A percentile compares a stretch with the other conserved stretches of the same genome.
Evolutionary conservation across 2,113 vertebrate genomes (phyloP).

Genomic region (Lonchura striata): DNA sequence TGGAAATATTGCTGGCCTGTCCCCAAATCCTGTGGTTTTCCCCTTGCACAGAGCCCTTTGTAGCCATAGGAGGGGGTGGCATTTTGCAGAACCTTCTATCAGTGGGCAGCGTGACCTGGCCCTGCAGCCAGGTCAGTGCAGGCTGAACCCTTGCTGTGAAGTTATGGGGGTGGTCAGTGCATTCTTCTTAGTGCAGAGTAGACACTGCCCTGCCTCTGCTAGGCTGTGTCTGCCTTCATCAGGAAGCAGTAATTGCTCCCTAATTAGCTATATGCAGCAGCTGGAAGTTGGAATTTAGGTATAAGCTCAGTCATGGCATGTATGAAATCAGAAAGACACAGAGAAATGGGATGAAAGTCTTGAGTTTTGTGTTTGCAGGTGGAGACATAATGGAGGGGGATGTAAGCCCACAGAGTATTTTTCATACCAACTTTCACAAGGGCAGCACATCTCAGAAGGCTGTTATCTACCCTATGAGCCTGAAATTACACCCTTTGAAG

Average conservation of each 20-base stretch:
- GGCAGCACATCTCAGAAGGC: not conserved
- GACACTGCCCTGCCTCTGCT: not conserved
- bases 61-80: not conserved
- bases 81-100: not conserved
- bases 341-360: not conserved
- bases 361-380: not conserved
- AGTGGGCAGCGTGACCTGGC: not conserved
- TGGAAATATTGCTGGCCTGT: not conserved
- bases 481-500: not conserved
- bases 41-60: not conserved
- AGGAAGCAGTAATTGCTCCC: not conserved
- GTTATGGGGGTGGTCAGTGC: not conserved
- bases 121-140: not conserved
- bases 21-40: not conserved
- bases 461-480: not conserved
- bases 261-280: not conserved
- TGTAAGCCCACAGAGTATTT: not conserved
- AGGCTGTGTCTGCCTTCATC: not conserved
- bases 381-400: not conserved
- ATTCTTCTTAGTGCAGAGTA: not conserved
- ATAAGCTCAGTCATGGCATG: not conserved
- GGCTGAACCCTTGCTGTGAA: not conserved
- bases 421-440: not conserved
- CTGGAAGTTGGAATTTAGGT: not conserved
- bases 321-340: accelerated